Conservation (phyloP, 2,113 vertebrate genomes). For the Oryzias curvinotus region DNA sequence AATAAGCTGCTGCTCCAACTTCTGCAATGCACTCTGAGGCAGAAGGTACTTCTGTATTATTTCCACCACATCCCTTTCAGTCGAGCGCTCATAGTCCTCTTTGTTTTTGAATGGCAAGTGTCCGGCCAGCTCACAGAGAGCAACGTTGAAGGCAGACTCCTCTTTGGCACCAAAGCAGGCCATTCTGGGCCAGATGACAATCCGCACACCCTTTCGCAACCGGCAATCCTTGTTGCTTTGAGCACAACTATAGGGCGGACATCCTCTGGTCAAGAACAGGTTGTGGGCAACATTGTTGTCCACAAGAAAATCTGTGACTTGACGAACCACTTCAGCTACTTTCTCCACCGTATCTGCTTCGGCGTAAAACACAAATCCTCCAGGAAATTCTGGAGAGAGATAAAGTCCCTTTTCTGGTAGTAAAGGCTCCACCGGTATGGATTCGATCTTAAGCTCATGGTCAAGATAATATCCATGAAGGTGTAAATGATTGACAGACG, state of each 20-base stretch:
- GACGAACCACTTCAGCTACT: slow-evolving; percentile 67
- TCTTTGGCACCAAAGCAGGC: slow-evolving; percentile 85
- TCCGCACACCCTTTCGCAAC: slow-evolving; percentile 75
- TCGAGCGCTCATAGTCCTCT: slow-evolving; percentile 74
- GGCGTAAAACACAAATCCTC: slow-evolving; percentile 84
- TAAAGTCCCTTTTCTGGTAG: slow-evolving; percentile 66
- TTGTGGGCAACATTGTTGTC: slow-evolving; percentile 84
- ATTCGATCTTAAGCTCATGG: slow-evolving; percentile 79
- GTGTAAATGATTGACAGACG: slow-evolving; percentile 93
- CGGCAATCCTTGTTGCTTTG: slow-evolving; percentile 3
- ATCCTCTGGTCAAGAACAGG: slow-evolving; percentile 85
- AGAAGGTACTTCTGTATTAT: slow-evolving; percentile 78
- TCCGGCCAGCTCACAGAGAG: slow-evolving; percentile 91
- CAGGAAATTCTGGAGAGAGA: slow-evolving; percentile 71
- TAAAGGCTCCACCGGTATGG: slow-evolving; percentile 66
- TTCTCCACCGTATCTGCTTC: slow-evolving; percentile 50
- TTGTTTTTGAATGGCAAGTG: slow-evolving; percentile 84
- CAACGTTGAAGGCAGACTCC: slow-evolving; percentile 84
- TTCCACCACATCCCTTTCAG: slow-evolving; percentile 75
- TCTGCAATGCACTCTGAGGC: slow-evolving; percentile 69
- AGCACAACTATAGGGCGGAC: slow-evolving; percentile 51
- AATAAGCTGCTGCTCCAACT: slow-evolving; percentile 73
- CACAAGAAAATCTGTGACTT: slow-evolving; percentile 78
- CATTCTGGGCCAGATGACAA: slow-evolving; percentile 84
- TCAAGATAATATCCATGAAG: slow-evolving; percentile 87